Conservation (phyloP, 2,113 vertebrate genomes). For the Hoplias malabaricus region DNA sequence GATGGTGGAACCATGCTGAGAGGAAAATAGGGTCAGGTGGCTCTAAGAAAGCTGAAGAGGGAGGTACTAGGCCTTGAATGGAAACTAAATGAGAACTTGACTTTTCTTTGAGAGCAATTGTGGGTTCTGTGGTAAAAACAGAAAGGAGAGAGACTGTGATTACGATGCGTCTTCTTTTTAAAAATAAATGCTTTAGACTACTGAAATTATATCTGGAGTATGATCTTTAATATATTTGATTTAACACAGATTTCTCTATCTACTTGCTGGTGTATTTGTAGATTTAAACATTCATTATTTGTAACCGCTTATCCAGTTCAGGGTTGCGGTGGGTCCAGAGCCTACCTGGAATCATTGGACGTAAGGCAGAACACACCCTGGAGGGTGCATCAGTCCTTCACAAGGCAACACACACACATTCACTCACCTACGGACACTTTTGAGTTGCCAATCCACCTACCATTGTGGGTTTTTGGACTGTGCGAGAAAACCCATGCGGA, state of each 20-base stretch:
- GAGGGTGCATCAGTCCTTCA: no score
- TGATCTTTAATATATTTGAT: not conserved
- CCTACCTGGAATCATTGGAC: no score
- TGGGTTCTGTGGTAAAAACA: not conserved
- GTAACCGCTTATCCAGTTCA: no score
- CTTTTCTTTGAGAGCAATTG: not conserved
- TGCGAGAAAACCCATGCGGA: no score
- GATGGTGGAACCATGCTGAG: not conserved
- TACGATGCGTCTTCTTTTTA: not conserved
- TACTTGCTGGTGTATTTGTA: no score
- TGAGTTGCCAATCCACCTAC: no score
- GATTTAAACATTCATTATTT: not conserved
- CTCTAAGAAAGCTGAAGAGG: not conserved
- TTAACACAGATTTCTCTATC: no score
- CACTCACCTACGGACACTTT: no score
- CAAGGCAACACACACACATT: no score
- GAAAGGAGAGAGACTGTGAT: not conserved
- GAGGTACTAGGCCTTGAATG: not conserved
- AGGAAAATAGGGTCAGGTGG: slow-evolving; percentile 9
- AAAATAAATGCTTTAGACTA: not conserved
- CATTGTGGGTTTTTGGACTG: no score
- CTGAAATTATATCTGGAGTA: not conserved
- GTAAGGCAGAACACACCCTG: no score
- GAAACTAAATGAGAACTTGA: not conserved
- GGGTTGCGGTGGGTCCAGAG: no score